Evolutionary conservation across 2,797 vertebrate species (phyloP), one percentile per base, ranked within the genome.

Genomic region (Falco biarmicus): DNA sequence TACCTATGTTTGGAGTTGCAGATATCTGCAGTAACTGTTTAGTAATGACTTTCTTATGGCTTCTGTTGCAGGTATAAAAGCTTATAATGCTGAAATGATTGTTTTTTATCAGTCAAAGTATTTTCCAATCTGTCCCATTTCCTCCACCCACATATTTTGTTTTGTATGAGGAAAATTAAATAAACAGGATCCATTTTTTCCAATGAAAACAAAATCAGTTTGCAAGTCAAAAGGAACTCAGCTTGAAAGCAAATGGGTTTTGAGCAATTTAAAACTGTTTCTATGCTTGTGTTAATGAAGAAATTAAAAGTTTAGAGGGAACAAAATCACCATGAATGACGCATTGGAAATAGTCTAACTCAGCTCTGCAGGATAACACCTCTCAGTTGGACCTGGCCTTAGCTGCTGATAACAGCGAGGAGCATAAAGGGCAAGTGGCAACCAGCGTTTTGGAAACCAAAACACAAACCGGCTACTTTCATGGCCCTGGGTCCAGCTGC

Each of bases 81-180:
- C 53, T 77, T 74, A 21, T 53, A 78, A 93, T 50, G 87, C 59
- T 39, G 79, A 91, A 89, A 87, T 75, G 61, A 70, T 93, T 75
- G 84, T 0, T 14, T 74, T 94, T 94, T 94, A 92, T 96, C 95
- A 91, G 87, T 76, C 73, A 84, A 90, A 94, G 51, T 66, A 84
- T 93, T 94, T 94, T 91, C 82, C 90, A 91, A 82, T 94, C 90
- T 94, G 81, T 84, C 82, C 85, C 88, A 68, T 95, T 96, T 93
- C 90, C 90, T 93, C 82, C 92, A 92, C 91, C 90, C 85, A 81
- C 95, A 66, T 87, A 80, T 95, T 94, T 95, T 95, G 79, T 94
- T 91, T 87, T 93, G 47, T 70, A 70, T 12, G 61, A 81, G 79
- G 93, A 90, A 91, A 82, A 93, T 82, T 78, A 91, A 91, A 94